Conservation (phyloP, 2,113 vertebrate genomes). For the Bos taurus region DNA sequence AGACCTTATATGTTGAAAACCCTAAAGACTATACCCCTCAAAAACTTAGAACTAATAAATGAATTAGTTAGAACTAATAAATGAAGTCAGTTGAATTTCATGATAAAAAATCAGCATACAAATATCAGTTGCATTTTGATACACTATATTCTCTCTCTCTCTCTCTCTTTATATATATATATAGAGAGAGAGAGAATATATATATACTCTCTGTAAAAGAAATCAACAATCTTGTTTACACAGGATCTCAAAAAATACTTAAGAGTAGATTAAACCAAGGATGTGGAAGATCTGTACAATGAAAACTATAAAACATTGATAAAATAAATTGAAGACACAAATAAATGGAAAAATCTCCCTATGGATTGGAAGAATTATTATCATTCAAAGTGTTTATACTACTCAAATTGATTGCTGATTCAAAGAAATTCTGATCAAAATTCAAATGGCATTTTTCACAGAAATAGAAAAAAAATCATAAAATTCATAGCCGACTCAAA, state of each 20-base stretch:
- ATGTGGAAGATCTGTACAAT: neutral
- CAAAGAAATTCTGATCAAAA: neutral
- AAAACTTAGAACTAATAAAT: neutral
- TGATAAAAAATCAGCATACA: neutral
- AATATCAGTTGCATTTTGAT: neutral
- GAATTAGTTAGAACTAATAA: neutral
- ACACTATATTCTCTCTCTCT: neutral
- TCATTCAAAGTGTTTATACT: neutral
- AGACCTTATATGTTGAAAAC: neutral
- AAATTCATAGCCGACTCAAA: neutral
- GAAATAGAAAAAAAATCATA: neutral
- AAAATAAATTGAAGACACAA: neutral
- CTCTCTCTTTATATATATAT: too few species aligned
- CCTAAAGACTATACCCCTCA: neutral
- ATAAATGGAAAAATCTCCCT: neutral
- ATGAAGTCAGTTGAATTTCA: neutral
- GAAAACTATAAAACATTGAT: neutral
- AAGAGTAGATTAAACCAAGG: neutral
- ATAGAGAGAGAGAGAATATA: too few species aligned
- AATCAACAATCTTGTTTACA: neutral
- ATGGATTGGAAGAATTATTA: neutral
- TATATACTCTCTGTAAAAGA: neutral
- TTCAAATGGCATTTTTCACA: neutral
- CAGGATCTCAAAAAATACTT: neutral
- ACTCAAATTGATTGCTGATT: neutral